phyloP scores from a whole-genome alignment of 2,888 invertebrate species.

The Chymomyza caudatula region DNA sequence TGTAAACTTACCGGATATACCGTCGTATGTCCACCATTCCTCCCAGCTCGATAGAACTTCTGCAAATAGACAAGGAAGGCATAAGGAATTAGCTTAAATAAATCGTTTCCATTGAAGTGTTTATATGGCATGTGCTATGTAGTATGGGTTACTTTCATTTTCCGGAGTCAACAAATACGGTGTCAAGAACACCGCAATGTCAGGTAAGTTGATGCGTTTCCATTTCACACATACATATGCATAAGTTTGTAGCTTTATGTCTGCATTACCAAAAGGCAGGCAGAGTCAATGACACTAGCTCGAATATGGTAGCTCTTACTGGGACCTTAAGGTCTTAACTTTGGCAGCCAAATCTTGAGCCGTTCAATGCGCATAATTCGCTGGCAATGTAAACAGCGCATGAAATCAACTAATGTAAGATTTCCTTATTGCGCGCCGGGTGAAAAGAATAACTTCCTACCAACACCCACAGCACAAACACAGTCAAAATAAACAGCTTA shows the following conservation, averaged over 20 bases:
- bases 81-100: slow-evolving; percentile 2
- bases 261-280: neutral
- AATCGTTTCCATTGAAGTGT: slow-evolving; percentile 9
- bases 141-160: neutral
- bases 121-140: neutral
- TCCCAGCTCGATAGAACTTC: slow-evolving; percentile 86
- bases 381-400: slow-evolving; percentile 71
- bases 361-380: slow-evolving; percentile 69
- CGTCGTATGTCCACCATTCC: slow-evolving; percentile 98
- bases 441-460: neutral
- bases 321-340: slow-evolving; percentile 10
- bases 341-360: slow-evolving; percentile 44
- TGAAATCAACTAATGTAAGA: slow-evolving; percentile 70
- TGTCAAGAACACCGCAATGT: neutral
- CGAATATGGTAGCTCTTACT: neutral
- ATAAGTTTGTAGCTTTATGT: neutral
- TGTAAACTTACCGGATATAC: slow-evolving; percentile 89
- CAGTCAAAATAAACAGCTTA: slow-evolving; percentile 36
- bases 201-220: neutral
- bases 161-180: neutral
- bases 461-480: slow-evolving; percentile 51
- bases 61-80: slow-evolving; percentile 48
- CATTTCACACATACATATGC: neutral
- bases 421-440: slow-evolving; percentile 36
- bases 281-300: neutral